These are phyloP conservation scores for Mythimna albipuncta DNA, from an alignment of 2,888 invertebrate species.

Conservation along the genomic window DNA sequence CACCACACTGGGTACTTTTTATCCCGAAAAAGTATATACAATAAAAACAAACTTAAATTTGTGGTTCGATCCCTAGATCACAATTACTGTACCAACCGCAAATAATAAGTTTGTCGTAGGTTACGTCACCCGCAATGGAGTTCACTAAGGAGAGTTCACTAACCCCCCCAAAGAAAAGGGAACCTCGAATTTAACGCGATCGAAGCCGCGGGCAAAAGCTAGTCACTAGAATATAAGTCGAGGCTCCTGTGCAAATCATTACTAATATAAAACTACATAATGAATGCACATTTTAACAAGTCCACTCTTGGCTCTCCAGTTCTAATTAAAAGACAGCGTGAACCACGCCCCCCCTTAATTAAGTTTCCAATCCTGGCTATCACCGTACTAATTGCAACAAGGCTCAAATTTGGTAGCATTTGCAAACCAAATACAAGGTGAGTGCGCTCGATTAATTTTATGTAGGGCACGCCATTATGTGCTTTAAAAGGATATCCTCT, in stretches of 20 bases:
- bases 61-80: too few species aligned
- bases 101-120: too few species aligned
- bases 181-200: too few species aligned
- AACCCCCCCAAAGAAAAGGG: too few species aligned
- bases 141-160: too few species aligned
- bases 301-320: background rate
- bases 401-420: constrained; percentile 52
- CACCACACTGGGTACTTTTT: too few species aligned
- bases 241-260: background rate
- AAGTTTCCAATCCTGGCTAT: constrained; percentile 41
- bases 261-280: background rate
- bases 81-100: too few species aligned
- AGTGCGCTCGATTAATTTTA: constrained; percentile 39
- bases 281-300: background rate
- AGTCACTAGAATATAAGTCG: too few species aligned
- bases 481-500: constrained; percentile 52
- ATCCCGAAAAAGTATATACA: too few species aligned
- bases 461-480: constrained; percentile 52
- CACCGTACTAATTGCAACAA: constrained; percentile 42
- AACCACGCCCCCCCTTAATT: constrained; percentile 23
- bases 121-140: too few species aligned
- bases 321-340: constrained; percentile 31
- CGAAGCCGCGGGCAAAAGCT: too few species aligned
- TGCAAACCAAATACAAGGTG: constrained; percentile 53
- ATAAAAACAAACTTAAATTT: too few species aligned